Percentiles rank a stretch among this genome's conserved stretches.
These are phyloP conservation scores for Arizona elegans DNA, from an alignment of 2,113 vertebrate species.

Conservation along the genomic window DNA sequence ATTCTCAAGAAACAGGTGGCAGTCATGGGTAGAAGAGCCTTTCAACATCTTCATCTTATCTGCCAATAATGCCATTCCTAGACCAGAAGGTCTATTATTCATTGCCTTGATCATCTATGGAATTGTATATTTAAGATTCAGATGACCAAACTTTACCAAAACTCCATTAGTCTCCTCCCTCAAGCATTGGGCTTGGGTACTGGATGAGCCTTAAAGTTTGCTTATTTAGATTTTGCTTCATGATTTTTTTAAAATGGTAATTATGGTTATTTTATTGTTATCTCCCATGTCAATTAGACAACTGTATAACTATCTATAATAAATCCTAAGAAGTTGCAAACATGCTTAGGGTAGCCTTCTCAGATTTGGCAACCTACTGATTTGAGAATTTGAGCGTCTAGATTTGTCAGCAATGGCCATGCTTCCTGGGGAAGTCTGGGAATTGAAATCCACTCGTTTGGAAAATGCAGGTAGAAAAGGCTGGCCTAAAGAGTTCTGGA, in stretches of 20 bases:
- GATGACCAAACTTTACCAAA: neutral
- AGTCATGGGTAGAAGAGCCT: neutral
- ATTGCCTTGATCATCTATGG: neutral
- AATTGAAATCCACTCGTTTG: neutral
- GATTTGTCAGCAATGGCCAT: neutral
- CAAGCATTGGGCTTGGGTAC: neutral
- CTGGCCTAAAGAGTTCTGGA: neutral
- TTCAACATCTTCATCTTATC: neutral
- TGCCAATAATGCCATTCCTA: neutral
- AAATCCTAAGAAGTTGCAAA: neutral
- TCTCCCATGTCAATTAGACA: neutral
- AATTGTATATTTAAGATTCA: neutral
- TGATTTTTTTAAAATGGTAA: neutral
- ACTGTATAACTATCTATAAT: neutral
- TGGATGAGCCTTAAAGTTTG: neutral
- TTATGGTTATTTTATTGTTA: neutral
- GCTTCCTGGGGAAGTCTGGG: neutral
- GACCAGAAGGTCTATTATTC: neutral
- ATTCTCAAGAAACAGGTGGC: neutral
- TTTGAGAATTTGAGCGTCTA: neutral
- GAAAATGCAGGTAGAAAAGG: neutral
- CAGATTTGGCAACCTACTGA: neutral
- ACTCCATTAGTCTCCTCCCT: neutral
- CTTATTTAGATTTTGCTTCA: neutral
- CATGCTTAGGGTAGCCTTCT: neutral